Percentiles rank a stretch among this genome's conserved stretches.
phyloP scores from a whole-genome alignment of 2,113 vertebrate genomes.

The Aramus guarauna region DNA sequence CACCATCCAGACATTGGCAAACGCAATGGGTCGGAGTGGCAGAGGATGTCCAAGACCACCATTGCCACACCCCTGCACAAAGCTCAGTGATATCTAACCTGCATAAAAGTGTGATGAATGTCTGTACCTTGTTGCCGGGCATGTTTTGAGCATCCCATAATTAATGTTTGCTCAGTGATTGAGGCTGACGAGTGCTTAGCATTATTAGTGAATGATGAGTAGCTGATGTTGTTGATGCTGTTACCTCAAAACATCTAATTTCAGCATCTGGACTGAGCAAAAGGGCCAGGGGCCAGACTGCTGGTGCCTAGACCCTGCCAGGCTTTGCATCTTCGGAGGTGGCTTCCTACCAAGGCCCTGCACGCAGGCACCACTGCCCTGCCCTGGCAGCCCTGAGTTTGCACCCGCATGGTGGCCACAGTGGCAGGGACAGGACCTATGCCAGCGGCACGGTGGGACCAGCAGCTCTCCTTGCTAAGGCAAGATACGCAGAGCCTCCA shows the following conservation, averaged over 20 bases:
- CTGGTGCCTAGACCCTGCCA: not conserved
- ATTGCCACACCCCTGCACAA: fast-evolving
- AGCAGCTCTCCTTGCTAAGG: not conserved
- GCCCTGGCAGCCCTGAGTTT: fast-evolving
- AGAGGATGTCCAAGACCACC: not conserved
- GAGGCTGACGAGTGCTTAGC: not conserved
- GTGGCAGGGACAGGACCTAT: not conserved
- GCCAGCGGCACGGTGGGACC: not conserved
- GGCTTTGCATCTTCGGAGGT: not conserved
- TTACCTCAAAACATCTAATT: not conserved
- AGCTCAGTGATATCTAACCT: not conserved
- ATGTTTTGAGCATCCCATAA: conserved; percentile 13
- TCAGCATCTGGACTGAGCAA: conserved; percentile 13
- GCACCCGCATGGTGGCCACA: fast-evolving
- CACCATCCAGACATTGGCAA: fast-evolving
- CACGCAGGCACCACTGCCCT: not conserved
- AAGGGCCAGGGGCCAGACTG: not conserved
- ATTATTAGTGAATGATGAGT: not conserved
- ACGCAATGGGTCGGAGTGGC: fast-evolving
- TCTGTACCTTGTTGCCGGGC: not conserved
- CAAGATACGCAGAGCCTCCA: not conserved
- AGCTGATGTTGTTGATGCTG: conserved; percentile 22
- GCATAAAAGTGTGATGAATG: not conserved
- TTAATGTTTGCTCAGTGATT: conserved; percentile 4
- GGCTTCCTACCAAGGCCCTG: not conserved